A percentile compares a stretch with the other conserved stretches of the same genome.
Conservation (phyloP, 2,113 vertebrate genomes). For the Marmota flaviventris region DNA sequence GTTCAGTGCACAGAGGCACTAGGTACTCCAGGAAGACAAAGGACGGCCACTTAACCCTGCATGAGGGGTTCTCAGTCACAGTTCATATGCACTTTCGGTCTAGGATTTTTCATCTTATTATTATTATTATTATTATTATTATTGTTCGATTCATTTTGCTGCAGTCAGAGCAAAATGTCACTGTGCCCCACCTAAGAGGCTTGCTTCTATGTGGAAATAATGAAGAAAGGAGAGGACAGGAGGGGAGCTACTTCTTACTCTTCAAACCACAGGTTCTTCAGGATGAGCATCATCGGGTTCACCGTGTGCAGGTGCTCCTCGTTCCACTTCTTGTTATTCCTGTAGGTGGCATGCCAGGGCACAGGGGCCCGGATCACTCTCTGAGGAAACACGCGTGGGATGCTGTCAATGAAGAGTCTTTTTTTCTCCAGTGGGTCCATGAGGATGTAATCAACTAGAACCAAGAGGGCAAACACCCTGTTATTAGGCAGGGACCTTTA, state of each 20-base stretch:
- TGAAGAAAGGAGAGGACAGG: neutral
- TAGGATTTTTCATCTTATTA: neutral
- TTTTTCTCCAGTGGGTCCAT: conserved; percentile 91
- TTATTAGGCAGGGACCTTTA: neutral
- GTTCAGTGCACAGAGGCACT: neutral
- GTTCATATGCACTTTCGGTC: neutral
- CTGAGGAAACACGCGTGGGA: conserved; percentile 89
- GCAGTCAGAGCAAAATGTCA: neutral
- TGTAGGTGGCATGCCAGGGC: conserved; percentile 90
- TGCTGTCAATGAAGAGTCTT: conserved; percentile 91
- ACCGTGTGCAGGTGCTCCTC: conserved; percentile 90
- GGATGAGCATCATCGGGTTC: conserved; percentile 90
- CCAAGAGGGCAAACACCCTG: neutral
- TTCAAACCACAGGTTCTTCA: conserved; percentile 92
- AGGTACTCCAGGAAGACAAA: neutral
- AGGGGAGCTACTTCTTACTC: conserved; percentile 86
- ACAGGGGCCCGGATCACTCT: conserved; percentile 92
- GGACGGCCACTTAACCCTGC: neutral
- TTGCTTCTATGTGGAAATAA: neutral
- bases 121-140: too few species aligned
- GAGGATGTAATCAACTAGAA: conserved; percentile 95
- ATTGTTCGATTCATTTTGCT: neutral
- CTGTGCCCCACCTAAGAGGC: neutral
- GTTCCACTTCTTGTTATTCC: conserved; percentile 88
- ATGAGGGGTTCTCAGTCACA: neutral